phyloP scores from a whole-genome alignment of 2,113 vertebrate species.

The Panthera uncia region DNA sequence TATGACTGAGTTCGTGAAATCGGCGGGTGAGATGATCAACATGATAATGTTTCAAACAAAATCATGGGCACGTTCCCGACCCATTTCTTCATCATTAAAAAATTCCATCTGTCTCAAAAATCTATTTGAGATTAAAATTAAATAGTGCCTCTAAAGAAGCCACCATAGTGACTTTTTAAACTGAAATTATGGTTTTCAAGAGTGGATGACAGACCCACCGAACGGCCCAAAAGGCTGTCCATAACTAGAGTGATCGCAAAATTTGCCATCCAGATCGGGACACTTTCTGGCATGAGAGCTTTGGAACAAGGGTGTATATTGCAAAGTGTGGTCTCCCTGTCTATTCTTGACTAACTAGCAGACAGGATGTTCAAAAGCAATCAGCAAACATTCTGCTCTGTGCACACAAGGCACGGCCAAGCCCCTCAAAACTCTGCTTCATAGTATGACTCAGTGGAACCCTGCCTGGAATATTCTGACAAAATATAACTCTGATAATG shows the following conservation, averaged over 20 bases:
- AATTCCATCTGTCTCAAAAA: not conserved
- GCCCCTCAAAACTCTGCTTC: not conserved
- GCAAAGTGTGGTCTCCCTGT: too few relatives aligned
- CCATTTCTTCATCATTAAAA: not conserved
- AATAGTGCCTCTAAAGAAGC: not conserved
- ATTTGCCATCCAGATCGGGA: not conserved
- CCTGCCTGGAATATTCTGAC: not conserved
- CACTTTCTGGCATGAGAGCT: not conserved
- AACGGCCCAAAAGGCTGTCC: accelerated
- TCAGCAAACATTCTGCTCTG: not conserved
- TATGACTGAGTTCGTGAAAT: not conserved
- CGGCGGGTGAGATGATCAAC: not conserved
- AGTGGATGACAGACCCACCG: not conserved
- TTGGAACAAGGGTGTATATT: not conserved
- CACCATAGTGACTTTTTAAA: not conserved
- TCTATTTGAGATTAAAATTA: not conserved
- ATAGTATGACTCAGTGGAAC: accelerated
- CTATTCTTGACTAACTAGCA: not conserved
- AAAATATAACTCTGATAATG: not conserved
- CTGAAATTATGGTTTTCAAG: not conserved
- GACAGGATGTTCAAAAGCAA: not conserved
- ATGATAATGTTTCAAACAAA: not conserved
- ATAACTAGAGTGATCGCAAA: not conserved
- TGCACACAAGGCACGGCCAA: not conserved
- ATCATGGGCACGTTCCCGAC: not conserved